phyloP scores from a whole-genome alignment of 2,797 vertebrate species.

The Rallus crepitans region DNA sequence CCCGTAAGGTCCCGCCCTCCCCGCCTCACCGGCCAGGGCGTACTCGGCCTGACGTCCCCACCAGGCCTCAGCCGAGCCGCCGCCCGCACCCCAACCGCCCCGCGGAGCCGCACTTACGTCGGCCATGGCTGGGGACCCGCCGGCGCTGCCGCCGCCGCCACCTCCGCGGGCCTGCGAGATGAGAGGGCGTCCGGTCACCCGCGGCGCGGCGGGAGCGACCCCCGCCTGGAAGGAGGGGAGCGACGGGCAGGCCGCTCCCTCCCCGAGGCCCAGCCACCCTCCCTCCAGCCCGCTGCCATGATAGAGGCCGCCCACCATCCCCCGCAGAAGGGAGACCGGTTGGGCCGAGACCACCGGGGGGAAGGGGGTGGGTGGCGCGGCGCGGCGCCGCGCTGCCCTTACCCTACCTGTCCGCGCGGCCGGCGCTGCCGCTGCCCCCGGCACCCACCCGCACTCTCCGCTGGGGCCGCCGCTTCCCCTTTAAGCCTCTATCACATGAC shows the following conservation, averaged over 20 bases:
- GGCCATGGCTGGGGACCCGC: not conserved
- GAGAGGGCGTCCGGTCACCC: not conserved
- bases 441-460: not conserved
- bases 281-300: not conserved
- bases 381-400: not conserved
- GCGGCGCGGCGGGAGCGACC: not conserved
- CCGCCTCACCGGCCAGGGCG: no score
- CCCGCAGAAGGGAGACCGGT: accelerated
- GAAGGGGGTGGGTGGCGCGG: not conserved
- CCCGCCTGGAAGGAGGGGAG: not conserved
- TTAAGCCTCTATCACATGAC: constrained; percentile 25
- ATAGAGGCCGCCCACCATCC: not conserved
- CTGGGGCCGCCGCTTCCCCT: not conserved
- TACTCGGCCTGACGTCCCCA: no score
- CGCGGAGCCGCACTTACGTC: not conserved
- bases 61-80: not conserved
- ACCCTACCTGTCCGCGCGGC: not conserved
- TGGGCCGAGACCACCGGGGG: not conserved
- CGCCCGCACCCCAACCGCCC: not conserved
- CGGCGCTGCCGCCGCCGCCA: not conserved
- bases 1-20: no score
- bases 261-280: not conserved
- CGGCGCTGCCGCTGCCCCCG: not conserved
- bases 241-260: no score
- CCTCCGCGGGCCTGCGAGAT: constrained; percentile 14